Evolutionary conservation across 2,797 vertebrate species (phyloP), one percentile per base, ranked within the genome.

Genomic region (Brachyalestes nurse): DNA sequence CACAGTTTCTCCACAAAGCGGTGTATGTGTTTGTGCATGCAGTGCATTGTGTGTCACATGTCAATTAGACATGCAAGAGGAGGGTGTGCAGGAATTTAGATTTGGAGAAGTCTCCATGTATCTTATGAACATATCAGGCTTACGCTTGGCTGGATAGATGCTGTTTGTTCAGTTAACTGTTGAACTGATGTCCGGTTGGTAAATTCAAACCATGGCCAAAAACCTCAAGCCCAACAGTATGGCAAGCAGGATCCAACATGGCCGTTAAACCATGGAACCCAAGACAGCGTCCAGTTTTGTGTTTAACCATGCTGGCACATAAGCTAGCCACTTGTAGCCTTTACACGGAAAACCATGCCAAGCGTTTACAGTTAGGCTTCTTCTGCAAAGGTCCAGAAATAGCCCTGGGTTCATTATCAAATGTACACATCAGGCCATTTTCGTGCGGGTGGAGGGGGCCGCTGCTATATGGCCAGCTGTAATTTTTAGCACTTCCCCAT

Each of bases 221-320:
- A 86, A 77, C 78, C 75, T 81, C 47, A 75, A 61, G 21, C 45
- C 47, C n/a, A 13, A 57, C 47, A 61, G 25, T 10, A 58, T 5
- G 42, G 64, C 75, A 89, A 92, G 88, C 88, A 85, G 89, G 87
- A 91, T 76, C 87, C 86, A 89, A 83, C 34, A 4, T 62, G 88
- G 88, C 91, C 85, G 91, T 93, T 92, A 93, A 89, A 93, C 92
- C 92, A 93, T 91, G 92, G 92, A 91, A 92, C 91, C 88, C 90
- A 85, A 93, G 91, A 92, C 87, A 92, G 88, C 87, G 90, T 91
- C 78, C 72, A 60, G 69, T 4, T 0, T 73, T 67, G 28, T 45
- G 28, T 75, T 74, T 64, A 79, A 82, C 79, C 77, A 79, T 83
- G 66, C 62, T 77, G 72, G 74, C 64, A 53, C 66, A 72, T 72